phyloP scores from a whole-genome alignment of 2,113 vertebrate species.

The Oreotrochilus melanogaster region DNA sequence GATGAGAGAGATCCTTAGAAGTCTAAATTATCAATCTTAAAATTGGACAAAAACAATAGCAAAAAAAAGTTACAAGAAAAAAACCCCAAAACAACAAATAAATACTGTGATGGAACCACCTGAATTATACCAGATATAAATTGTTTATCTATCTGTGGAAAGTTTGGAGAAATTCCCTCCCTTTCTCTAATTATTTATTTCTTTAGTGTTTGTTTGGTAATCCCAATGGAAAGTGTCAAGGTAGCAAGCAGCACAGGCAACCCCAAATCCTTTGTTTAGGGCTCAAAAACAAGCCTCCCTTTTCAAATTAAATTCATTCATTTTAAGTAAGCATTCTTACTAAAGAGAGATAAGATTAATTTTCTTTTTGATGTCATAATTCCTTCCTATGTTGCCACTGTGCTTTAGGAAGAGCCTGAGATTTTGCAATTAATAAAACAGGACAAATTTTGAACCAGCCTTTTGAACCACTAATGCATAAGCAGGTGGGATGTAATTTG shows the following conservation, averaged over 20 bases:
- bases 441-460: not conserved
- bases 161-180: not conserved
- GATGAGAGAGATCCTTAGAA: not conserved
- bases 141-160: not conserved
- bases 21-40: not conserved
- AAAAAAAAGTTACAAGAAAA: not conserved
- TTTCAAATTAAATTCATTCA: not conserved
- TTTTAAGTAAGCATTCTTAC: not conserved
- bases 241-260: not conserved
- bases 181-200: not conserved
- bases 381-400: not conserved
- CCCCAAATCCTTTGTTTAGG: not conserved
- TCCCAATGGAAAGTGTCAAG: not conserved
- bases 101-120: not conserved
- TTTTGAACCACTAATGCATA: not conserved
- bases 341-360: not conserved
- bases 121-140: not conserved
- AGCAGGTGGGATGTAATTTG: not conserved
- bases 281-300: not conserved
- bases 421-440: not conserved
- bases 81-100: not conserved
- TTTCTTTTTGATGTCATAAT: not conserved
- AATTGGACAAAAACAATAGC: not conserved
- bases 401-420: not conserved
- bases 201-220: not conserved